Base-by-base conservation (phyloP, 2,797 vertebrate species). In the Phalanger gymnotis region DNA sequence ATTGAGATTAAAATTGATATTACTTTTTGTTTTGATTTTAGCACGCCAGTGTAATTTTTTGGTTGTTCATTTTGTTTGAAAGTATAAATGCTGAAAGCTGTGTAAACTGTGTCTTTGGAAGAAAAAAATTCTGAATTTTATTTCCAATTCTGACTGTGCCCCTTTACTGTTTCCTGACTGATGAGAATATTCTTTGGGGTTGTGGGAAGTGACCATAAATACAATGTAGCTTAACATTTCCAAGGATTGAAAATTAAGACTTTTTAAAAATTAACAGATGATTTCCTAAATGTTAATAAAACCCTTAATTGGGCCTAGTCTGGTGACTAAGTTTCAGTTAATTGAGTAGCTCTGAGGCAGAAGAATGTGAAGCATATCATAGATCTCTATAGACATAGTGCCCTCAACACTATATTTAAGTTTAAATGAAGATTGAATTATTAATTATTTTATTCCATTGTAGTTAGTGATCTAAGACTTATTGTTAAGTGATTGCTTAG, bases 1-100 rank as follows among this genome's bases (percentile, higher is more conserved):
- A 98, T 96, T 98, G 98, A 98, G 98, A 99, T 99, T 99, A 99
- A 99, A 99, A 98, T 96, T 97, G 98, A 98, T 98, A 99, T 98
- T 99, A 98, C 98, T 98, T 99, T 87, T 98, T 98, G 98, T 98
- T 98, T 98, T 98, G 98, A 98, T 98, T 98, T 98, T 98, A 98
- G 98, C 97, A 98, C 98, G 98, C 97, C 47, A 94, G 98, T 0
- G 98, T 99, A 98, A 98, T 98, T 98, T 98, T 95, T 98, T 97
- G 47, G 96, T 96, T 98, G 97, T 96, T 98, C 81, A 92, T 97
- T 98, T 97, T 98, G 94, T 98, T 98, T 96, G 95, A 97, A 98
- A 97, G 94, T 96, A 96, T 97, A 98, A 96, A 97, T 98, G 96
- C 96, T 97, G 94, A 96, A 97, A 98, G 94, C 95, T 98, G 97